Percentiles rank a stretch among this genome's conserved stretches.
Conservation (phyloP, 2,113 vertebrate genomes). For the Dolichallabes microphthalmus region DNA sequence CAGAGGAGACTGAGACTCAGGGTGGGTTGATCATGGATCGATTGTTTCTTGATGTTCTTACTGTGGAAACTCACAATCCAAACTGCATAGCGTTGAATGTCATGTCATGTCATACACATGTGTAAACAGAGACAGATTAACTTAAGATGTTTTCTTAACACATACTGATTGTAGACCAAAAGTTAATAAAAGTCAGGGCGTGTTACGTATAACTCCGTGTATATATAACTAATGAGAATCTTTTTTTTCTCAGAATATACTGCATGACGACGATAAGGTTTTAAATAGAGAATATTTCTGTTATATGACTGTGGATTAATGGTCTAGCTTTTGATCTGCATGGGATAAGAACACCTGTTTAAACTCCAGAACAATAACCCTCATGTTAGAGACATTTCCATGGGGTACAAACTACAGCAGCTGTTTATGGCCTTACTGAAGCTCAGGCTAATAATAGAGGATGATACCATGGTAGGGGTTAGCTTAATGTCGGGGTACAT, state of each 20-base stretch:
- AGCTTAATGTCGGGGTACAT: not conserved
- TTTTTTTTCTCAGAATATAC: not conserved
- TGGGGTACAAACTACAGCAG: not conserved
- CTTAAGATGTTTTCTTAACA: not conserved
- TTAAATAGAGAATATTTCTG: no score
- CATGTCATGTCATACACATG: not conserved
- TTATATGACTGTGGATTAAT: not conserved
- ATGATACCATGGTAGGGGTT: not conserved
- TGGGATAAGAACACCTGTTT: not conserved
- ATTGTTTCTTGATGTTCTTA: constrained; percentile 1
- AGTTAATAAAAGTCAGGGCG: not conserved
- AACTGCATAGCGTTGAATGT: not conserved
- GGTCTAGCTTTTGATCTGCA: not conserved
- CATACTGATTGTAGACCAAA: not conserved
- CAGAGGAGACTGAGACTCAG: constrained; percentile 40
- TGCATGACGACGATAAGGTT: not conserved
- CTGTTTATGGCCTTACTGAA: constrained; percentile 2
- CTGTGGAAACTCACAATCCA: not conserved
- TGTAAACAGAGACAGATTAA: not conserved
- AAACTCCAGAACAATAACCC: not conserved
- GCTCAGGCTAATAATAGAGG: constrained; percentile 6
- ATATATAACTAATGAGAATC: not conserved
- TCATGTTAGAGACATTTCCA: not conserved
- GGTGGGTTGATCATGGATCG: constrained; percentile 41
- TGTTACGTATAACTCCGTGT: not conserved